These are phyloP conservation scores for Gobio occitaniae DNA, from an alignment of 2,797 vertebrate genomes.

Conservation along the genomic window DNA sequence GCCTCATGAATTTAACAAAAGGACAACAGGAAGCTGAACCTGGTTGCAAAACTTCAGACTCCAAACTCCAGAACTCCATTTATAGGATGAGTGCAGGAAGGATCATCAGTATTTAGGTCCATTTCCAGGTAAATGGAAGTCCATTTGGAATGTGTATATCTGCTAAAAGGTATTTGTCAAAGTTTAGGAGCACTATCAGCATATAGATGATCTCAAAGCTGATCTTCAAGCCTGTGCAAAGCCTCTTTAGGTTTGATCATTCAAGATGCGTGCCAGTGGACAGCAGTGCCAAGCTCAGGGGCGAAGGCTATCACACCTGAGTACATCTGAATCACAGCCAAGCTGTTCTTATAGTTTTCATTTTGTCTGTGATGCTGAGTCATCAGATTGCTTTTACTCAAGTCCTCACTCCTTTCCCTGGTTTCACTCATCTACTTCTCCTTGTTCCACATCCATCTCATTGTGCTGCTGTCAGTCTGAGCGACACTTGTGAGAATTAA, in stretches of 20 bases:
- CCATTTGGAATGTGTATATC: neutral
- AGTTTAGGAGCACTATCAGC: neutral
- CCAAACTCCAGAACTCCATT: neutral
- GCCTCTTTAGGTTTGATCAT: slow-evolving; percentile 18
- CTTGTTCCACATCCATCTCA: neutral
- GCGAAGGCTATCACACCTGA: slow-evolving; percentile 28
- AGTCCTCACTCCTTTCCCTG: neutral
- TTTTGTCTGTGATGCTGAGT: slow-evolving; percentile 24
- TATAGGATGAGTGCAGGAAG: neutral
- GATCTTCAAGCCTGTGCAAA: slow-evolving; percentile 18
- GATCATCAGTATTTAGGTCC: neutral
- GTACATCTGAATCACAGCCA: slow-evolving; percentile 14
- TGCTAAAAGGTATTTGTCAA: neutral
- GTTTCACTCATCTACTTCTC: slow-evolving; percentile 10
- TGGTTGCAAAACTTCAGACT: neutral
- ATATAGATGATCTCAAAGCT: neutral
- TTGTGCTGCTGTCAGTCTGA: slow-evolving; percentile 33
- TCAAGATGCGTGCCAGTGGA: slow-evolving; percentile 2
- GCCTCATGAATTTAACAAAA: slow-evolving; percentile 65
- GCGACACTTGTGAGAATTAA: slow-evolving; percentile 3
- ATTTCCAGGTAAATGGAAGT: neutral
- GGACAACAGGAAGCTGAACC: slow-evolving; percentile 56
- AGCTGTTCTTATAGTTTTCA: slow-evolving; percentile 19
- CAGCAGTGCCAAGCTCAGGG: slow-evolving; percentile 10
- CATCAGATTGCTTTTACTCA: slow-evolving; percentile 13